Percentiles rank a stretch among this genome's conserved stretches.
Evolutionary conservation across 1,140 invertebrate species (phyloP).

Genomic region (Nasonia giraulti): DNA sequence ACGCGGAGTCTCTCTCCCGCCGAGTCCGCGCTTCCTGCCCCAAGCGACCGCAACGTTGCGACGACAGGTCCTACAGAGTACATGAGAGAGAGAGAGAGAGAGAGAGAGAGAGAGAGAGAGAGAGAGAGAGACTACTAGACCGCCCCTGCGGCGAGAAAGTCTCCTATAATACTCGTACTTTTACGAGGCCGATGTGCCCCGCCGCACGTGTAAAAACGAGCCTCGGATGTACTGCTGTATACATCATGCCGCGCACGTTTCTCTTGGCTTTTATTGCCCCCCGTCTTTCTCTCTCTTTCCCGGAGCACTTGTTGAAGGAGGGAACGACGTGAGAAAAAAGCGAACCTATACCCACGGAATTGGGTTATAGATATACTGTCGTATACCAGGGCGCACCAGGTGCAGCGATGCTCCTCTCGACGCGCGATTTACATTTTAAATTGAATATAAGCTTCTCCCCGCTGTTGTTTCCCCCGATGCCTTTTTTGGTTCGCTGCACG

Average conservation of each 20-base stretch:
- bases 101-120: too few relatives aligned
- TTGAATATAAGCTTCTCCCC: background rate
- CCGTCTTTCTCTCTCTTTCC: background rate
- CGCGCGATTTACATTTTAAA: slow-evolving; percentile 10
- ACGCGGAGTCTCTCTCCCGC: slow-evolving; percentile 15
- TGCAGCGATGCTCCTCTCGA: background rate
- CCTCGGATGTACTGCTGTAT: background rate
- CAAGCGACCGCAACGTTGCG: background rate
- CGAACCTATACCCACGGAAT: background rate
- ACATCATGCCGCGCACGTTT: background rate
- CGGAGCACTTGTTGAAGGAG: slow-evolving; percentile 9
- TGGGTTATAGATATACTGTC: background rate
- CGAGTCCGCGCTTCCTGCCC: background rate
- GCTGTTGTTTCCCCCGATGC: background rate
- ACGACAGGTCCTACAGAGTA: slow-evolving; percentile 23
- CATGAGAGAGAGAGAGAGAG: background rate
- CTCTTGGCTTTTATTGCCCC: background rate
- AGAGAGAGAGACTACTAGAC: background rate
- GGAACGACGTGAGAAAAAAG: slow-evolving; percentile 36
- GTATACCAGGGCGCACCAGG: background rate
- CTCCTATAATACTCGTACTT: background rate
- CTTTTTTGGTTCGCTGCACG: background rate
- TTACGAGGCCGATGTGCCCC: slow-evolving; percentile 7
- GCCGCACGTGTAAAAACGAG: slow-evolving; percentile 14
- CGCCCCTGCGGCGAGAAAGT: slow-evolving; percentile 14